Base-by-base conservation (phyloP, 2,797 vertebrate genomes). In the Otus scops region DNA sequence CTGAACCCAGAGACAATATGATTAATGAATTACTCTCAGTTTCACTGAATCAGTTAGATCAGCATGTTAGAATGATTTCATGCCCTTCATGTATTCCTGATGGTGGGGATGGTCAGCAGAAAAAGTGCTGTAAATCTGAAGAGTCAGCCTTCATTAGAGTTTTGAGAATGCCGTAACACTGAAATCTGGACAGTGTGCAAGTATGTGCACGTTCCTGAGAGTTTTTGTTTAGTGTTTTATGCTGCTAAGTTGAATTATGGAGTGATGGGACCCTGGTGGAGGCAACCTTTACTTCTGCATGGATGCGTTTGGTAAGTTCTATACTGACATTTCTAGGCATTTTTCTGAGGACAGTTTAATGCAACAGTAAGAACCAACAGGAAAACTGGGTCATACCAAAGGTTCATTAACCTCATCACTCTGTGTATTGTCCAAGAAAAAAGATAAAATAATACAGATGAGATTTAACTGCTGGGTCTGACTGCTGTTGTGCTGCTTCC, bases 61-160 rank as follows among this genome's bases (percentile, higher is more conserved):
- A 82, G 60, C 32, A 30, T 77, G 20, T 77, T 94, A 45, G 59
- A 87, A 78, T 61, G 60, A 93, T 93, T 96, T 96, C 60, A 68
- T 87, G 53, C 45, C 43, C n/a, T 89, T 91, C 56, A 11, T 26
- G 6, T 73, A 11, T 83, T 95, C 71, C 57, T 60, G 43, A 64
- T 84, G 59, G 27, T 1, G 2, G 51, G 39, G 34, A 70, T 19
- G 34, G 39, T 90, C 74, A 90, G 39, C 39, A 76, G 74, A 54
- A 71, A 75, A 80, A 77, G 13, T 48, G 41, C 76, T 84, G 30
- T 59, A 82, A 54, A 79, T 73, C 39, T 70, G 69, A 86, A 65
- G 61, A 90, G 43, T 81, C 22, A 36, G 28, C 20, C 30, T 24
- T 82, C 63, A 47, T 57, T 64, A 36, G n/a, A 74, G 24, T 85